These are phyloP conservation scores for Hemistola chrysoprasaria DNA, from an alignment of 2,888 invertebrate species.

Conservation along the genomic window DNA sequence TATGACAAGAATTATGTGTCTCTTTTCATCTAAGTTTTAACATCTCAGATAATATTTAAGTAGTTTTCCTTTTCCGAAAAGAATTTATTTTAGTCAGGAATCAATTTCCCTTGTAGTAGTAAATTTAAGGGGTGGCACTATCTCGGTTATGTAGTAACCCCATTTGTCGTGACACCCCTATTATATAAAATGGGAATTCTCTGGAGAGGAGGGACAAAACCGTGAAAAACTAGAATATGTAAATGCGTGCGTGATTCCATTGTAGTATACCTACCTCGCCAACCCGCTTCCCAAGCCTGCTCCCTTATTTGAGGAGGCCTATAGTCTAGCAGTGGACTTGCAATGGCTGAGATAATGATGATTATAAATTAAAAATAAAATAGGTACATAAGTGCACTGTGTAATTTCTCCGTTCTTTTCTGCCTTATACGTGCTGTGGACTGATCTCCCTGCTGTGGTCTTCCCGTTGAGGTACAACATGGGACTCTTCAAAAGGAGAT, in stretches of 20 bases:
- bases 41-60: conserved; percentile 29
- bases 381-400: too few species aligned
- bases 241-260: conserved; percentile 40
- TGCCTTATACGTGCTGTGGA: too few species aligned
- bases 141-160: conserved; percentile 37
- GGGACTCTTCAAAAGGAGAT: too few species aligned
- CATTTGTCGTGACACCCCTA: conserved; percentile 43
- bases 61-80: conserved; percentile 21
- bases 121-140: conserved; percentile 23
- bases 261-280: conserved; percentile 31
- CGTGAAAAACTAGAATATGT: conserved; percentile 59
- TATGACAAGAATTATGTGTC: too few species aligned
- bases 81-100: conserved; percentile 41
- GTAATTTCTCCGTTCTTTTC: too few species aligned
- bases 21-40: conserved; percentile 13
- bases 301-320: too few species aligned
- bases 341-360: too few species aligned
- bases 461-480: too few species aligned
- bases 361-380: too few species aligned
- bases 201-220: conserved; percentile 37
- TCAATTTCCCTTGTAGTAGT: conserved; percentile 44
- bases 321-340: too few species aligned
- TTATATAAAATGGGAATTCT: conserved; percentile 38
- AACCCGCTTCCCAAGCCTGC: conserved; percentile 28
- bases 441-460: too few species aligned